Base-by-base conservation (phyloP, 2,888 invertebrate genomes). In the Sialis lutaria region DNA sequence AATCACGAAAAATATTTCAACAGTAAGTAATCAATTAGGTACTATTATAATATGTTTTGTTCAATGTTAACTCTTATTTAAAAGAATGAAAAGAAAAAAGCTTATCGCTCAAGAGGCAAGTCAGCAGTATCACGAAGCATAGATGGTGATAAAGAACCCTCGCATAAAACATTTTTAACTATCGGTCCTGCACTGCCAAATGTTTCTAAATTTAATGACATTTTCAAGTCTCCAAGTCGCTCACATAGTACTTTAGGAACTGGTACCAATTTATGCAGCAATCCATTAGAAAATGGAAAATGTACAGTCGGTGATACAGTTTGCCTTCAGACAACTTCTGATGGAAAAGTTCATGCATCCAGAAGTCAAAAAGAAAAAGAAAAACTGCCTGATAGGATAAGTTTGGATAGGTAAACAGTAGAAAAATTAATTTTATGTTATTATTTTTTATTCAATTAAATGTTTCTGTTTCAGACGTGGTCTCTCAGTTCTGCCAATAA, bases 351-450 rank as follows among this genome's bases (percentile, higher is more conserved):
- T 51, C 80, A 82, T 59, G 76, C 86, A 52, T 74, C 72, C 51
- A 73, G 87, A 55, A 73, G 77, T 54, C 69, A 73, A 55, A 79
- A 82, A 59, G 90, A 90, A 60, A 81, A 82, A 61, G 83, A 85
- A 58, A 79, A 82, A 57, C 74, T 86, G 60, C 88, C 90, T 9
- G 92, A 93, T 63, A 74, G 90, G 58, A 86, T 93, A 57, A 87
- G 86, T 59, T 73, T 92, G 48, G 92, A 93, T 64, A 75, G 79
- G 77, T 77, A 61, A 2, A 32, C 45, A 39, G 35, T 10, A 35
- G 33, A 33, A 32, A 33, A 32, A 31, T 40, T 48, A 9, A 7
- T 39, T n/a, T n/a, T n/a, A n/a, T n/a, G n/a, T n/a, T n/a, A n/a
- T n/a, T 45, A 40, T 44, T 42, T 45, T 31, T 48, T 64, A 64